Evolutionary conservation across 2,888 invertebrate species (phyloP).

Genomic region (Nymphalis polychloros): DNA sequence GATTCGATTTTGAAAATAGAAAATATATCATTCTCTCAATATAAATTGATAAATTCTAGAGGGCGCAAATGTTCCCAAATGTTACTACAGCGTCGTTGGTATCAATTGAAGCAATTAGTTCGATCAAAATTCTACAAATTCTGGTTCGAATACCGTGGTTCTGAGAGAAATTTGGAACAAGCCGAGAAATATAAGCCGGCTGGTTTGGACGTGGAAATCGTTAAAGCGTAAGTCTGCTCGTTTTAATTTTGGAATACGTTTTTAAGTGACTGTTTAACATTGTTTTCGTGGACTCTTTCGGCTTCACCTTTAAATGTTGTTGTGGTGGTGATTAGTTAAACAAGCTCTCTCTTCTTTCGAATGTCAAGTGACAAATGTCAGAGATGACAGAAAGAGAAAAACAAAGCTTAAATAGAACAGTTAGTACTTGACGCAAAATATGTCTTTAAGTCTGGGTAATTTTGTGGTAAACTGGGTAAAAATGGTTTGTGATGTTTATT

Average conservation of each 20-base stretch:
- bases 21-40: too few species aligned
- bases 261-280: conserved; percentile 19
- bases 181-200: conserved; percentile 43
- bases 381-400: too few species aligned
- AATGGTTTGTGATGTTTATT: too few species aligned
- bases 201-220: conserved; percentile 47
- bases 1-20: too few species aligned
- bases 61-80: conserved; percentile 68
- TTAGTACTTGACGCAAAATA: too few species aligned
- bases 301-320: neutral
- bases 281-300: neutral
- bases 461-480: too few species aligned
- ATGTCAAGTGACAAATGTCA: too few species aligned
- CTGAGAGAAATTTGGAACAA: conserved; percentile 33
- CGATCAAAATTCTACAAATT: conserved; percentile 58
- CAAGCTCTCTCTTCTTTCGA: too few species aligned
- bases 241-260: neutral
- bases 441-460: too few species aligned
- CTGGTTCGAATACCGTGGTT: conserved; percentile 53
- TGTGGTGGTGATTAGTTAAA: too few species aligned
- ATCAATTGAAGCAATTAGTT: conserved; percentile 61
- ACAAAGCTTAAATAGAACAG: too few species aligned
- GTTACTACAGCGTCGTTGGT: conserved; percentile 72
- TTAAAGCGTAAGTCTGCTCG: conserved; percentile 45
- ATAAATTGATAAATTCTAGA: conserved; percentile 43